These are phyloP conservation scores for Clarias platycephalus DNA, from an alignment of 2,797 vertebrate genomes.

Conservation along the genomic window DNA sequence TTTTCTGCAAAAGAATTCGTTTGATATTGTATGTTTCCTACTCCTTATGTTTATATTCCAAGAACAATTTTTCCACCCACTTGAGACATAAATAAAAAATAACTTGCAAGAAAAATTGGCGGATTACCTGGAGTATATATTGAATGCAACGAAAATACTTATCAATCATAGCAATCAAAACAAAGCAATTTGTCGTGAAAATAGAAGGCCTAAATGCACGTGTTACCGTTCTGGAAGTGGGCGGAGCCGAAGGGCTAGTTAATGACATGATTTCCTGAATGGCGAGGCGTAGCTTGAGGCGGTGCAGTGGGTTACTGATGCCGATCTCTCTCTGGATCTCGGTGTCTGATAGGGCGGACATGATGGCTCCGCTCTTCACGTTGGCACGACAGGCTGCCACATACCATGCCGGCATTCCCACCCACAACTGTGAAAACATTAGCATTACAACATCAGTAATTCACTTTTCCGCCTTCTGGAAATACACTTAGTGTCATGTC, in stretches of 20 bases:
- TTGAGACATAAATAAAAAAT: background rate
- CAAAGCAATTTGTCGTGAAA: background rate
- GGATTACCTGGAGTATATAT: background rate
- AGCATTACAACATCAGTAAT: background rate
- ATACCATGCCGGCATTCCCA: slow-evolving; percentile 98
- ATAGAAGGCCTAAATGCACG: background rate
- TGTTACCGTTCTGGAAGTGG: slow-evolving; percentile 93
- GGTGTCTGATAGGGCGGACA: slow-evolving; percentile 95
- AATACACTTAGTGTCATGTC: background rate
- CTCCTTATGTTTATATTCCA: background rate
- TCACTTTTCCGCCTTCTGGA: background rate
- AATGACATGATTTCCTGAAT: slow-evolving; percentile 98
- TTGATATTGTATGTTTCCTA: background rate
- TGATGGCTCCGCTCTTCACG: slow-evolving; percentile 96
- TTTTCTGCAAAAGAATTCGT: background rate
- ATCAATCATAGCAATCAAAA: background rate
- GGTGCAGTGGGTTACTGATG: slow-evolving; percentile 91
- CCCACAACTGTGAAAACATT: slow-evolving; percentile 83
- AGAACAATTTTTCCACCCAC: background rate
- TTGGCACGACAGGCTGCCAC: slow-evolving; percentile 96
- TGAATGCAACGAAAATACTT: background rate
- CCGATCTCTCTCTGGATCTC: slow-evolving; percentile 97
- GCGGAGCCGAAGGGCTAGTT: slow-evolving; percentile 92
- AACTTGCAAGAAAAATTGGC: background rate
- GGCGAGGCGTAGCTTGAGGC: slow-evolving; percentile 91